Conservation (phyloP, 2,797 vertebrate species). For the Falco concolor region DNA sequence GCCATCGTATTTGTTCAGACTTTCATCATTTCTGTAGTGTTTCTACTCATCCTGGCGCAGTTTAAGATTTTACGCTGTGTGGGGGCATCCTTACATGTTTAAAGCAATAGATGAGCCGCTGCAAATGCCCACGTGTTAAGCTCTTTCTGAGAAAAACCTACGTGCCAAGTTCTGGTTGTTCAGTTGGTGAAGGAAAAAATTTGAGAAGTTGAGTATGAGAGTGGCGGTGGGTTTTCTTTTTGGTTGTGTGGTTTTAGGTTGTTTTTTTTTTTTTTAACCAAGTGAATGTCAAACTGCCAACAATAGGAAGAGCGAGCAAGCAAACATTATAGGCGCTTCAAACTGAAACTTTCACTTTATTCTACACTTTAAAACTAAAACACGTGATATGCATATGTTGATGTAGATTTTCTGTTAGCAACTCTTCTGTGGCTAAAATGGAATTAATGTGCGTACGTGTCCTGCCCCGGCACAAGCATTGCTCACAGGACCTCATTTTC, state of each 20-base stretch:
- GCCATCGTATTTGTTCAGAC: background rate
- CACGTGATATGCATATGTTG: background rate
- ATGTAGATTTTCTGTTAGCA: background rate
- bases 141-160: background rate
- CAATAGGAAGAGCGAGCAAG: background rate
- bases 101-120: background rate
- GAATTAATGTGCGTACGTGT: background rate
- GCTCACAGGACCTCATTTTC: background rate
- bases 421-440: background rate
- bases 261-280: background rate
- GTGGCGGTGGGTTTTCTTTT: background rate
- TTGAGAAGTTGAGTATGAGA: background rate
- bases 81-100: slow-evolving; percentile 1
- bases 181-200: background rate
- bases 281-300: background rate
- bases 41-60: background rate
- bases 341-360: background rate
- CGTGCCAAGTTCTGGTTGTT: background rate
- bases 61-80: background rate
- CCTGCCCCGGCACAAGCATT: background rate
- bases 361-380: background rate
- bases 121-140: background rate
- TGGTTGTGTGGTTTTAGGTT: background rate
- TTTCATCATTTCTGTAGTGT: background rate
- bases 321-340: background rate